Conservation (phyloP, 2,113 vertebrate genomes). For the Caranx ignobilis region DNA sequence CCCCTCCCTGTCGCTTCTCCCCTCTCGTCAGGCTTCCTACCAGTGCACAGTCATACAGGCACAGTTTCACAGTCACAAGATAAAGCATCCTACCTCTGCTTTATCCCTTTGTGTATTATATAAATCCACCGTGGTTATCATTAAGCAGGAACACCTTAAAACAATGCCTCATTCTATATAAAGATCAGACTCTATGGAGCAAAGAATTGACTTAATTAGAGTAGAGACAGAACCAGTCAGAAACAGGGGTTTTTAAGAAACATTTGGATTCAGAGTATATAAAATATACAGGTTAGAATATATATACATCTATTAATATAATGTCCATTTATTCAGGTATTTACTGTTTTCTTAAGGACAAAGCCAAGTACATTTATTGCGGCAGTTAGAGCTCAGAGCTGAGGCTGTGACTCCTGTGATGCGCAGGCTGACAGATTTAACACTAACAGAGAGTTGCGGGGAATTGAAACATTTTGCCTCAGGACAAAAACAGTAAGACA, state of each 20-base stretch:
- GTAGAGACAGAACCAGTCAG: neutral
- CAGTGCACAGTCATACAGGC: slow-evolving; percentile 29
- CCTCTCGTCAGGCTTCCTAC: slow-evolving; percentile 42
- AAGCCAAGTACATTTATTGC: too few species aligned
- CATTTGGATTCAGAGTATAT: neutral
- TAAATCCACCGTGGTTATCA: slow-evolving; percentile 65
- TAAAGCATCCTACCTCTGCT: slow-evolving; percentile 57
- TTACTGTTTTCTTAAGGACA: too few species aligned
- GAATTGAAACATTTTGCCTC: neutral
- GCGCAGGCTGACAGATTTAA: too few species aligned
- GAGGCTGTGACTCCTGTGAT: too few species aligned
- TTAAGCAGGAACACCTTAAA: slow-evolving; percentile 60
- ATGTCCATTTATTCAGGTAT: too few species aligned
- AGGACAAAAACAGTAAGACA: neutral
- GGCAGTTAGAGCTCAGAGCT: too few species aligned
- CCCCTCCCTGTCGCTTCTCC: slow-evolving; percentile 47
- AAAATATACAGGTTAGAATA: too few species aligned
- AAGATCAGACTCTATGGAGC: slow-evolving; percentile 46
- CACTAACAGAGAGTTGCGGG: neutral
- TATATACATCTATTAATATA: too few species aligned
- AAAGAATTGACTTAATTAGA: slow-evolving; percentile 39
- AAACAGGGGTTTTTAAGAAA: neutral
- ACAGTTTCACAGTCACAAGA: slow-evolving; percentile 55
- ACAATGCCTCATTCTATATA: slow-evolving; percentile 51
- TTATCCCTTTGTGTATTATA: slow-evolving; percentile 69